These are phyloP conservation scores for Eubucco bourcierii DNA, from an alignment of 2,113 vertebrate species.

Conservation along the genomic window DNA sequence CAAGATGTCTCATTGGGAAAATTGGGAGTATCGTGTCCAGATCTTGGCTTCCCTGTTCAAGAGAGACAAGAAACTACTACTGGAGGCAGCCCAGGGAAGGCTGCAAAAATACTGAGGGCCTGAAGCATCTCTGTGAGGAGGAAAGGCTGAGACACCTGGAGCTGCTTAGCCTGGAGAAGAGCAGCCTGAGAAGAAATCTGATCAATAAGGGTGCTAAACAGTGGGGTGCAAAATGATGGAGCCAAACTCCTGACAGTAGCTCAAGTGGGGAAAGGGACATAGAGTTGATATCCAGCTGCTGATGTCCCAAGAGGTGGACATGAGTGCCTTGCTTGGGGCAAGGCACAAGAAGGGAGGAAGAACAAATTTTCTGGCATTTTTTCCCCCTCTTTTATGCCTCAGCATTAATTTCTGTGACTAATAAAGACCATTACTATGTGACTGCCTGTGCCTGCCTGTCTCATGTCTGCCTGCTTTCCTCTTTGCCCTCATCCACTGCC, in stretches of 20 bases:
- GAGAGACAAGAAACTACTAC: not conserved
- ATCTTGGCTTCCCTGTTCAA: not conserved
- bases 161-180: not conserved
- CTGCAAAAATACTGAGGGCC: not conserved
- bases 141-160: not conserved
- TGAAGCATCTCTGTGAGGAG: not conserved
- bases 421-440: not conserved
- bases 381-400: not conserved
- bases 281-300: not conserved
- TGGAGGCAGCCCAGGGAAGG: not conserved
- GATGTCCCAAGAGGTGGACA: not conserved
- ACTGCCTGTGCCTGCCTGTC: not conserved
- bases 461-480: not conserved
- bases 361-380: not conserved
- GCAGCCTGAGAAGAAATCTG: not conserved
- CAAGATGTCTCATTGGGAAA: fast-evolving
- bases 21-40: not conserved
- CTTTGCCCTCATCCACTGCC: not conserved
- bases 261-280: not conserved
- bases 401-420: not conserved
- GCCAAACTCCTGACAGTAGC: not conserved
- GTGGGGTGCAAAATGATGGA: not conserved
- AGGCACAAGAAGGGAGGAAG: not conserved
- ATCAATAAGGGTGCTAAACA: not conserved
- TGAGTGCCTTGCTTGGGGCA: not conserved